Evolutionary conservation across 2,797 vertebrate species (phyloP).

Genomic region (Crenichthys baileyi): DNA sequence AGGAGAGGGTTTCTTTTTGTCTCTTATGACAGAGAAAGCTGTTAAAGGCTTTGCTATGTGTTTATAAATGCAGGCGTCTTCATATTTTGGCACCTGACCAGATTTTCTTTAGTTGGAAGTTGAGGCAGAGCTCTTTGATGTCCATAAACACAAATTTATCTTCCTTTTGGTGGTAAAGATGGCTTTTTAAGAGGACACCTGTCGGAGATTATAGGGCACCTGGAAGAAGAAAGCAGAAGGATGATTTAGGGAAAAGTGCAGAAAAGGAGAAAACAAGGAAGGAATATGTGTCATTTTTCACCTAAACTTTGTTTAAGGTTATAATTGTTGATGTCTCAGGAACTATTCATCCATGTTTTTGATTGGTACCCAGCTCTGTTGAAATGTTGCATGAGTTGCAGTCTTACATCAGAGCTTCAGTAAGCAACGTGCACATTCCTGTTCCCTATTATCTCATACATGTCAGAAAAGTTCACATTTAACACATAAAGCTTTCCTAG

Average conservation of each 20-base stretch:
- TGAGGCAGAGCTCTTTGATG: conserved; percentile 67
- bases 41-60: conserved; percentile 59
- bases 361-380: not conserved
- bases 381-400: not conserved
- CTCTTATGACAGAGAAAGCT: conserved; percentile 65
- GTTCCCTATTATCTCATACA: not conserved
- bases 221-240: conserved; percentile 68
- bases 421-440: not conserved
- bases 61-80: conserved; percentile 36
- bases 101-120: conserved; percentile 65
- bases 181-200: conserved; percentile 84
- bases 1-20: conserved; percentile 1
- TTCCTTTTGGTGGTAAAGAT: conserved; percentile 78
- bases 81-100: conserved; percentile 73
- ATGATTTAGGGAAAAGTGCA: conserved; percentile 31
- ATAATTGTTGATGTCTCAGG: conserved; percentile 27
- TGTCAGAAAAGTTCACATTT: conserved; percentile 14
- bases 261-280: conserved; percentile 42
- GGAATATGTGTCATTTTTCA: conserved; percentile 34
- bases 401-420: not conserved
- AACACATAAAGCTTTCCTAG: conserved; percentile 24
- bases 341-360: conserved; percentile 4
- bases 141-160: conserved; percentile 50
- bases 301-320: conserved; percentile 31
- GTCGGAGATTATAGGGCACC: conserved; percentile 85